Percentiles rank a stretch among this genome's conserved stretches.
Conservation (phyloP, 1,140 invertebrate species). For the Geopemphigus sp. region DNA sequence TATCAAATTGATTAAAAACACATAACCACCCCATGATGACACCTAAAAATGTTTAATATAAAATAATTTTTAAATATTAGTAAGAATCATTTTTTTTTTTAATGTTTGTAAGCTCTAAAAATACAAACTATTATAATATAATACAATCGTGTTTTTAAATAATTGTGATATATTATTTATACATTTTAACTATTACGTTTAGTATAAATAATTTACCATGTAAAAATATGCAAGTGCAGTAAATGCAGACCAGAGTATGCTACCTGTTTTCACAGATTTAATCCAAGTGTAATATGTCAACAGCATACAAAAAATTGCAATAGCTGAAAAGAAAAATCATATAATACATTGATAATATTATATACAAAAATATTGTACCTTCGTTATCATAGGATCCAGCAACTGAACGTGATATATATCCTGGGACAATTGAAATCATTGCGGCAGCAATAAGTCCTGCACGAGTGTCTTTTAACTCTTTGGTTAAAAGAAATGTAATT, state of each 20-base stretch:
- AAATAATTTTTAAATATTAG: too few species aligned
- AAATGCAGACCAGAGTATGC: conserved; percentile 86
- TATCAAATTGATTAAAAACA: conserved; percentile 97
- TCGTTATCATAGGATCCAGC: conserved; percentile 98
- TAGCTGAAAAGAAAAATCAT: conserved; percentile 57
- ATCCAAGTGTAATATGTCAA: conserved; percentile 98
- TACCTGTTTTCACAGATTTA: conserved; percentile 93
- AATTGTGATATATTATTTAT: not conserved
- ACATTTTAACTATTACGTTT: not conserved
- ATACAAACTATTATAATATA: not conserved
- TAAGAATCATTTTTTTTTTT: too few species aligned
- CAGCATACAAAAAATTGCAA: conserved; percentile 98
- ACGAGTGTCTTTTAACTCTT: conserved; percentile 89
- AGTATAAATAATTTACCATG: conserved; percentile 69
- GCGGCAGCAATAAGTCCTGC: conserved; percentile 90
- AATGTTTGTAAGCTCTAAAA: not conserved
- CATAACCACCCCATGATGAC: conserved; percentile 97
- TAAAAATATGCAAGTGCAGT: conserved; percentile 95
- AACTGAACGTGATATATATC: conserved; percentile 95
- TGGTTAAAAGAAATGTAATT: conserved; percentile 92
- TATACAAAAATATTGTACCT: conserved; percentile 59
- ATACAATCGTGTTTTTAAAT: not conserved
- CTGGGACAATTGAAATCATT: conserved; percentile 95
- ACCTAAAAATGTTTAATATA: conserved; percentile 61
- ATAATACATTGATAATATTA: not conserved